Base-by-base conservation (phyloP, 2,888 invertebrate genomes). In the Netelia virgata region DNA sequence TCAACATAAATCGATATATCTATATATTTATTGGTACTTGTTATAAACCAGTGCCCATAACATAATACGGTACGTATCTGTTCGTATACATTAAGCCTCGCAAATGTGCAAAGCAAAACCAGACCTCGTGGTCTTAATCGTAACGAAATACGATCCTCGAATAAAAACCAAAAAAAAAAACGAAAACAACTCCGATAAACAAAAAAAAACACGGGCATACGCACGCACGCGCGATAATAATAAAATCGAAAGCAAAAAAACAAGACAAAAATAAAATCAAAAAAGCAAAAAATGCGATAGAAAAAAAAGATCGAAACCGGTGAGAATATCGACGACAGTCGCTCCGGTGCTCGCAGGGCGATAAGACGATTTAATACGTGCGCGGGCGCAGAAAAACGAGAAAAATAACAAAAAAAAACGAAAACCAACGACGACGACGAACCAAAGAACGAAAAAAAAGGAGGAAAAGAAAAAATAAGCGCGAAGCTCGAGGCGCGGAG, bases 331-430 rank as follows among this genome's bases (percentile, higher is more conserved):
- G 72, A 77, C 76, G 77, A 61, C 47, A 43, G 43, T 23, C 18
- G 63, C 11, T 16, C 57, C 43, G 16, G 10, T 47, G 11, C 69
- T 69, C 55, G 69, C 55, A 23, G 18, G 72, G 61, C 69, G 83
- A 83, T 78, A 83, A 83, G 82, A 28, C 68, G 78, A 83, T 78
- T 83, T 83, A 83, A 74, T 69, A 57, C 50, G 53, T 20, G 57
- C 16, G 18, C 57, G 18, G 16, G 57, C 57, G 18, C 28, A 28
- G 6, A 5, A 28, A 23, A 28, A 28, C 6, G 6, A 28, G 28
- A 28, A 28, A 28, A 28, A 28, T n/a, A n/a, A n/a, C n/a, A n/a
- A n/a, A n/a, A n/a, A n/a, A n/a, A n/a, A 23, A 1, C 1, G 1
- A 1, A 2, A 23, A 1, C 1, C 1, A 50, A 47, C 18, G n/a